These are phyloP conservation scores for Coelopa frigida DNA, from an alignment of 1,140 invertebrate species.

Conservation along the genomic window DNA sequence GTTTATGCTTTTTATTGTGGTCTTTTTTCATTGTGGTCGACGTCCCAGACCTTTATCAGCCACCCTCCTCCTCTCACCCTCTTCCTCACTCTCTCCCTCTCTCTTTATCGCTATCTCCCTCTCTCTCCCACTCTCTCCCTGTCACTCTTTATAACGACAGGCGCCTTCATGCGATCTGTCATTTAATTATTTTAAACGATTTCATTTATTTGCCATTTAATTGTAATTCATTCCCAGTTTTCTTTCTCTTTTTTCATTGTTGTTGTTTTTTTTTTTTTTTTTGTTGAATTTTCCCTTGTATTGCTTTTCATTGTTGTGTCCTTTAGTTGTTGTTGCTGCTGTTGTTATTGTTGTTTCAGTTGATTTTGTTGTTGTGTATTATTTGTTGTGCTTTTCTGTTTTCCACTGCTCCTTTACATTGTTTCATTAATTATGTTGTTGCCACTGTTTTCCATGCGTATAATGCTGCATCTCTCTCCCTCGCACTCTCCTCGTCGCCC, in stretches of 20 bases:
- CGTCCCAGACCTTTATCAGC: too few species aligned
- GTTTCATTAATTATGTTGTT: background rate
- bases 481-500: background rate
- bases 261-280: background rate
- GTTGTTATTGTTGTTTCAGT: too few species aligned
- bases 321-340: too few species aligned
- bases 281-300: slow-evolving; percentile 3
- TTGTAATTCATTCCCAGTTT: too few species aligned
- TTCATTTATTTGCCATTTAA: too few species aligned
- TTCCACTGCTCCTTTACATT: slow-evolving; percentile 2
- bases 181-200: too few species aligned
- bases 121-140: background rate
- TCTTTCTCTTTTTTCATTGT: too few species aligned
- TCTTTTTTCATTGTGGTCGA: too few species aligned
- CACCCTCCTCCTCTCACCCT: too few species aligned
- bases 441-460: background rate
- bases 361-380: background rate
- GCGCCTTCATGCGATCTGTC: background rate
- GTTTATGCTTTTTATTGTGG: too few species aligned
- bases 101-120: background rate
- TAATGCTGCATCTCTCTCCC: background rate
- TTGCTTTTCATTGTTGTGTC: slow-evolving; percentile 6
- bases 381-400: slow-evolving; percentile 8
- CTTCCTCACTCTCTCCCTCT: background rate
- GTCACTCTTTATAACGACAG: background rate